A percentile compares a stretch with the other conserved stretches of the same genome.
phyloP scores from a whole-genome alignment of 2,888 invertebrate species.

The Lasioglossum leucozonium region DNA sequence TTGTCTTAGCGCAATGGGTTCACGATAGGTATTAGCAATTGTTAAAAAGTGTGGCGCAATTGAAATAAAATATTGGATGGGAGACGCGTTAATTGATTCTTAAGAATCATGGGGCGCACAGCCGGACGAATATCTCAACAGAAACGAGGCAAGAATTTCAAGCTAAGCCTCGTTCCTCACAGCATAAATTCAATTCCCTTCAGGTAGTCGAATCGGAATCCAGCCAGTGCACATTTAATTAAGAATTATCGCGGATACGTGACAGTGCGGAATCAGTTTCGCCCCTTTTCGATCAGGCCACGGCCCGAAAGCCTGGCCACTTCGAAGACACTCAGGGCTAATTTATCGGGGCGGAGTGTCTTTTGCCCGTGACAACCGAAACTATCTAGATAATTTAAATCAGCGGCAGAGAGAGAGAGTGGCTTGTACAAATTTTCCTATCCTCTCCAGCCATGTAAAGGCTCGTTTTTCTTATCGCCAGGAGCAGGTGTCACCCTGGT shows the following conservation, averaged over 20 bases:
- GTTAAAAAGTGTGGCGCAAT: background rate
- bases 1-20: background rate
- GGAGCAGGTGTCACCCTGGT: slow-evolving; percentile 90
- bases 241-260: slow-evolving; percentile 66
- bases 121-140: slow-evolving; percentile 22
- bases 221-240: slow-evolving; percentile 65
- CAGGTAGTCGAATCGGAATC: slow-evolving; percentile 60
- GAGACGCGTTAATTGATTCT: background rate
- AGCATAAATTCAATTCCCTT: slow-evolving; percentile 63
- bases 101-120: background rate
- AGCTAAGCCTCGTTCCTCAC: slow-evolving; percentile 45
- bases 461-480: slow-evolving; percentile 68
- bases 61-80: background rate
- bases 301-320: slow-evolving; percentile 33
- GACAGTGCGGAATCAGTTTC: slow-evolving; percentile 64
- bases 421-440: slow-evolving; percentile 6
- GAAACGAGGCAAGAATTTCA: slow-evolving; percentile 41
- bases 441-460: slow-evolving; percentile 3
- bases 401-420: slow-evolving; percentile 21
- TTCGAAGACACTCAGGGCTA: slow-evolving; percentile 57
- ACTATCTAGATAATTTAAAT: slow-evolving; percentile 67
- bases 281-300: slow-evolving; percentile 53
- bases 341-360: slow-evolving; percentile 65
- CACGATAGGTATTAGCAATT: background rate
- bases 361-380: slow-evolving; percentile 67